These are phyloP conservation scores for Chironomus riparius DNA, from an alignment of 2,888 invertebrate genomes.

Conservation along the genomic window DNA sequence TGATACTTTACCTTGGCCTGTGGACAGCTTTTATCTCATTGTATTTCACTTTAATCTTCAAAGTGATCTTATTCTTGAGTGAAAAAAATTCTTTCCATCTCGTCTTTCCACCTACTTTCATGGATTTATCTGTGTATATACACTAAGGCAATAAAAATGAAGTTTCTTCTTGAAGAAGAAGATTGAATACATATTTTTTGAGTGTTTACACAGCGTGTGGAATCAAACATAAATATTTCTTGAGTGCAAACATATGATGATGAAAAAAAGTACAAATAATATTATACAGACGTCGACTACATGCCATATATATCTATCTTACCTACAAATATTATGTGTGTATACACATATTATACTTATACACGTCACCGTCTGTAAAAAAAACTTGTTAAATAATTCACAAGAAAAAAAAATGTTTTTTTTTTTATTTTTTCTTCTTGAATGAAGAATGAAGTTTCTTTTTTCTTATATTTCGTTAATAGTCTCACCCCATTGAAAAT, in stretches of 20 bases:
- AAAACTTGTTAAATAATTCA: too few species aligned
- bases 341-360: background rate
- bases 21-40: background rate
- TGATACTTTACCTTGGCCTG: too few species aligned
- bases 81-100: background rate
- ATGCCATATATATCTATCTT: background rate
- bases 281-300: slow-evolving; percentile 1
- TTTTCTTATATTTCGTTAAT: background rate
- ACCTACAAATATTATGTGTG: background rate
- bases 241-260: slow-evolving; percentile 16
- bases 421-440: too few species aligned
- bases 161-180: background rate
- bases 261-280: background rate
- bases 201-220: slow-evolving; percentile 11
- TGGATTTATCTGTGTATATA: background rate
- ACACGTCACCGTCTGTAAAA: too few species aligned
- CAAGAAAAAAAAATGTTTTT: too few species aligned
- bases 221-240: slow-evolving; percentile 14
- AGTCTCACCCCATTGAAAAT: slow-evolving; percentile 23
- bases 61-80: background rate
- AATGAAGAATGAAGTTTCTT: too few species aligned
- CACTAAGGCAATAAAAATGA: background rate
- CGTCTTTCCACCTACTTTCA: background rate
- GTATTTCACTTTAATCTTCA: background rate
- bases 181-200: background rate